A percentile compares a stretch with the other conserved stretches of the same genome.
Evolutionary conservation across 2,113 vertebrate genomes (phyloP).

Genomic region (Thalassoma bifasciatum): DNA sequence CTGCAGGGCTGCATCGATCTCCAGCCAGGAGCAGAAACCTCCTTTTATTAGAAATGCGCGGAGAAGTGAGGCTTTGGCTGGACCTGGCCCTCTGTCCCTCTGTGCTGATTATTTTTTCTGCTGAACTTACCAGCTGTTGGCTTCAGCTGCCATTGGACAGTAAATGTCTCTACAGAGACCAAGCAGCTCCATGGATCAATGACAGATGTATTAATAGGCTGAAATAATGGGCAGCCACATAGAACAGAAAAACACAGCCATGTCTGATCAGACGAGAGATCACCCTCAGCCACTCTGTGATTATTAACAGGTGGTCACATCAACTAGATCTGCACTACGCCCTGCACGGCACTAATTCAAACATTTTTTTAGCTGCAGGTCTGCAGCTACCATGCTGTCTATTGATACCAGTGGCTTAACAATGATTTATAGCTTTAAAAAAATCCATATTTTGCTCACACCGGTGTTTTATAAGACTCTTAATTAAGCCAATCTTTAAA

Average conservation of each 20-base stretch:
- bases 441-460: no score
- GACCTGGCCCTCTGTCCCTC: neutral
- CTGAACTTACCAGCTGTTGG: neutral
- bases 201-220: constrained; percentile 12
- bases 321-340: constrained; percentile 30
- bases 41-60: no score
- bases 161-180: constrained; percentile 12
- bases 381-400: no score
- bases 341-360: constrained; percentile 13
- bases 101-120: neutral
- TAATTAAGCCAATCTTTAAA: no score
- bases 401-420: no score
- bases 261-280: neutral
- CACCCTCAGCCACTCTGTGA: neutral
- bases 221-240: neutral
- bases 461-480: no score
- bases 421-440: no score
- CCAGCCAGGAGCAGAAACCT: no score
- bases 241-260: constrained; percentile 13
- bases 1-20: no score
- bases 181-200: constrained; percentile 3
- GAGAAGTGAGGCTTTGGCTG: neutral
- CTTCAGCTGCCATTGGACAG: neutral
- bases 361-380: constrained; percentile 31
- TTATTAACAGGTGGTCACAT: constrained; percentile 36